A percentile compares a stretch with the other conserved stretches of the same genome.
These are phyloP conservation scores for Noctua janthina DNA, from an alignment of 2,888 invertebrate species.

Conservation along the genomic window DNA sequence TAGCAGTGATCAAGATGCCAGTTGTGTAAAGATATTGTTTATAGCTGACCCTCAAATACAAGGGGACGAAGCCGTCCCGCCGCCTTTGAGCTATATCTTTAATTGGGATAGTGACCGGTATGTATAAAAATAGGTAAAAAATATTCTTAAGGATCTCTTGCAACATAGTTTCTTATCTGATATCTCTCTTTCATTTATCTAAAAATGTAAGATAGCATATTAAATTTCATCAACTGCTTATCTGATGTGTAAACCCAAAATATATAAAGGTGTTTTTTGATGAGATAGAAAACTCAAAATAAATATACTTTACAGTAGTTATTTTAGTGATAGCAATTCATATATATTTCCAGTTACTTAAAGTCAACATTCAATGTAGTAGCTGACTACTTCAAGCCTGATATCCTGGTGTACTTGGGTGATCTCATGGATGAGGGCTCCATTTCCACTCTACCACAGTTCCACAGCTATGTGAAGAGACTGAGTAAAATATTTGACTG, in stretches of 20 bases:
- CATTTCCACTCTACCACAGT: constrained; percentile 93
- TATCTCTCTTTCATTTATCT: constrained; percentile 15
- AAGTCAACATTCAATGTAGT: constrained; percentile 94
- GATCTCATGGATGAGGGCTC: constrained; percentile 99
- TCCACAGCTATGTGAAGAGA: constrained; percentile 93
- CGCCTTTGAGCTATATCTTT: constrained; percentile 92
- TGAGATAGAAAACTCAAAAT: not conserved
- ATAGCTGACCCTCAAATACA: constrained; percentile 98
- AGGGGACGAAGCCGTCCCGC: constrained; percentile 94
- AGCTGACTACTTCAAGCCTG: constrained; percentile 93
- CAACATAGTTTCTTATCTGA: constrained; percentile 26
- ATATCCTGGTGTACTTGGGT: constrained; percentile 97
- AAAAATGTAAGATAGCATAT: constrained; percentile 24
- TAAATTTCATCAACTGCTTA: constrained; percentile 18
- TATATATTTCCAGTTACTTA: constrained; percentile 92
- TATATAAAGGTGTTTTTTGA: not conserved
- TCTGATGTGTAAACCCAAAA: constrained; percentile 21
- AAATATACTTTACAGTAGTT: not conserved
- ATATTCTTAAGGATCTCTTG: not conserved
- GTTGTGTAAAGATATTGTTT: constrained; percentile 92
- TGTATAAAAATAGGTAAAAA: constrained; percentile 52
- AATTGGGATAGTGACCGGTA: constrained; percentile 98
- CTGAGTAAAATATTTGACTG: constrained; percentile 89
- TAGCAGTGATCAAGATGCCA: constrained; percentile 81
- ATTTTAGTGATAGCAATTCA: not conserved